Evolutionary conservation across 2,888 invertebrate genomes (phyloP), one percentile per base, ranked within the genome.

Genomic region (Heliconius hortense): DNA sequence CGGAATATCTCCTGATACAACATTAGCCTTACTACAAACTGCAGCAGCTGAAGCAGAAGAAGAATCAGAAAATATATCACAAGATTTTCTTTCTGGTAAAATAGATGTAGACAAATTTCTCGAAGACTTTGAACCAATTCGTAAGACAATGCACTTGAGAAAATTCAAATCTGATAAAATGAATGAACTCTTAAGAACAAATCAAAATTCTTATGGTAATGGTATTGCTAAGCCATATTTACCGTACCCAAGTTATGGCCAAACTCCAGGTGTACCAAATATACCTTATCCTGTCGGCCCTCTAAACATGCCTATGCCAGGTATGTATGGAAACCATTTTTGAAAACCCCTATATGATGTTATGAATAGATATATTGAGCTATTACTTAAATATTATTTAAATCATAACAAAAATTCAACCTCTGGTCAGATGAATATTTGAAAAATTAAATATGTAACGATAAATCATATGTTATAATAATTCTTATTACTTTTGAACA

Each of bases 121-220:
- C 7, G 97, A 97, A 77, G 95, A 97, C 76, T 99, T 98, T 89
- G 94, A 97, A 76, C 95, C 95, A 0, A 95, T 95, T 78, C 95
- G 99, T 67, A 93, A 89, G 80, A 87, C 86, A 78, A 93, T 93
- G 93, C 93, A 93, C 70, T 79, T 93, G 96, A 95, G 98, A 71
- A 96, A 97, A 86, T 96, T 99, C 18, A 99, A 99, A 93, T 96
- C 98, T 0, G 99, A 99, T 80, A 99, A 99, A 93, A 96, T 99
- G 96, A 94, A 95, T 69, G 97, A 97, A 84, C 88, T 97, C 18
- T 91, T 97, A 43, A 86, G 91, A 80, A 87, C 91, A 4, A 87
- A 80, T 76, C 89, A 90, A 80, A 86, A 83, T 84, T 83, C 87
- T 1, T 92, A 87, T 78, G 91, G 91, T 3, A 93, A 93, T 84